phyloP scores from a whole-genome alignment of 2,113 vertebrate genomes.

The Perca schrenkii region DNA sequence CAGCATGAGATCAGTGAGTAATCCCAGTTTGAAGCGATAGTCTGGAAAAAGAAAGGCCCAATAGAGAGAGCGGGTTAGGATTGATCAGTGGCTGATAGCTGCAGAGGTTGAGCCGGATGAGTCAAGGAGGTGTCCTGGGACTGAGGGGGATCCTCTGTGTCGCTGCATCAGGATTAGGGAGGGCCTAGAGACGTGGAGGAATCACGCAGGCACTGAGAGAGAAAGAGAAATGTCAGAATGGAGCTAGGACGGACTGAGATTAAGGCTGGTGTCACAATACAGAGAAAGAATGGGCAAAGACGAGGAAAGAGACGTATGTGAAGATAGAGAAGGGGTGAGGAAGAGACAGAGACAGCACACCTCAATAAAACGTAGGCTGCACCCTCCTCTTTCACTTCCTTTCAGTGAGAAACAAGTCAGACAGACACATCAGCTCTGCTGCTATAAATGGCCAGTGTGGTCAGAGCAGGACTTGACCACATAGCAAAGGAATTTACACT shows the following conservation, averaged over 20 bases:
- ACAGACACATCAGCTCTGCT: slow-evolving; percentile 7
- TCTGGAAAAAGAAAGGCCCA: slow-evolving; percentile 38
- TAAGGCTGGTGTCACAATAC: not conserved
- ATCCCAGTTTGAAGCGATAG: slow-evolving; percentile 42
- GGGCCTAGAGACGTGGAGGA: slow-evolving; percentile 48
- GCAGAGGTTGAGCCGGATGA: slow-evolving; percentile 51
- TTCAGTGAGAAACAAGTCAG: slow-evolving; percentile 31
- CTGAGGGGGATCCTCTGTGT: slow-evolving; percentile 58
- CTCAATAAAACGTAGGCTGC: slow-evolving; percentile 40
- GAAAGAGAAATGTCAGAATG: slow-evolving; percentile 37
- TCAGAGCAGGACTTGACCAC: not conserved
- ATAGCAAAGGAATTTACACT: not conserved
- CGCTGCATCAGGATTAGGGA: slow-evolving; percentile 58
- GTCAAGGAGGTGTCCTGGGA: slow-evolving; percentile 57
- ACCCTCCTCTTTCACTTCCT: slow-evolving; percentile 32
- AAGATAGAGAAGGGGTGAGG: slow-evolving; percentile 13
- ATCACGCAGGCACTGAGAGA: slow-evolving; percentile 60
- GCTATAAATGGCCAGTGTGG: slow-evolving; percentile 37
- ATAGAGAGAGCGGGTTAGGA: slow-evolving; percentile 32
- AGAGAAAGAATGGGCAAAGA: slow-evolving; percentile 24
- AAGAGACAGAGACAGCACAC: slow-evolving; percentile 22
- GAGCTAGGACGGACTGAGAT: slow-evolving; percentile 7
- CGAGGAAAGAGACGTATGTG: slow-evolving; percentile 21
- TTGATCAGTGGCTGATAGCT: slow-evolving; percentile 54
- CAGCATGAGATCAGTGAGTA: slow-evolving; percentile 46